phyloP scores from a whole-genome alignment of 2,113 vertebrate genomes.

The Anoura caudifer region DNA sequence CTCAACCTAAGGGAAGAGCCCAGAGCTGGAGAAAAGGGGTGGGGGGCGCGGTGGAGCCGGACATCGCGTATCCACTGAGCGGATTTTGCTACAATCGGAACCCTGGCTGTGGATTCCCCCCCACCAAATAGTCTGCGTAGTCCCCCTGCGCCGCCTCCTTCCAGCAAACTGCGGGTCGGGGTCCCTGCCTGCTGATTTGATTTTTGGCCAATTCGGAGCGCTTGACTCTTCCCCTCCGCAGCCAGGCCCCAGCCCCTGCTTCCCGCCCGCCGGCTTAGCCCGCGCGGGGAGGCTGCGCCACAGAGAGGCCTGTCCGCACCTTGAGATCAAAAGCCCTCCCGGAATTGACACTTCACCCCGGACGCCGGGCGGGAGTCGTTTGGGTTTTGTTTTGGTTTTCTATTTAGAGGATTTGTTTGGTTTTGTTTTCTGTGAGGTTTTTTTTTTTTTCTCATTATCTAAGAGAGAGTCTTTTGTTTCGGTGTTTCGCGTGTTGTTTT shows the following conservation, averaged over 20 bases:
- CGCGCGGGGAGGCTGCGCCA: not conserved
- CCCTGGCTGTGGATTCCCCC: constrained; percentile 30
- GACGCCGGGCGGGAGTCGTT: not conserved
- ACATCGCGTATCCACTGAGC: constrained; percentile 48
- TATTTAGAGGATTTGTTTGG: constrained; percentile 51
- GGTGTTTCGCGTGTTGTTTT: not conserved
- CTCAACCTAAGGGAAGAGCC: constrained; percentile 47
- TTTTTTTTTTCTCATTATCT: constrained; percentile 2
- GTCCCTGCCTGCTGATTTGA: not conserved
- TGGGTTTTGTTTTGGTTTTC: not conserved
- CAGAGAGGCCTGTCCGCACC: constrained; percentile 41
- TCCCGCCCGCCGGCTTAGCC: constrained; percentile 25
- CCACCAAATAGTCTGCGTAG: constrained; percentile 31
- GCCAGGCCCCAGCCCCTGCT: not conserved
- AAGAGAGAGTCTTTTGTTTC: constrained; percentile 35
- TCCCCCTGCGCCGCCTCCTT: constrained; percentile 44
- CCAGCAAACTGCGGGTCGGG: not conserved
- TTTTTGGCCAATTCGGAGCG: constrained; percentile 18
- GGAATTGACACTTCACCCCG: constrained; percentile 63
- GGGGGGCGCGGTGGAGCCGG: constrained; percentile 38
- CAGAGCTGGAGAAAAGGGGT: constrained; percentile 17
- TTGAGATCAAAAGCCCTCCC: constrained; percentile 43
- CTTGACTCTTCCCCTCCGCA: not conserved
- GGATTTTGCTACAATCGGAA: constrained; percentile 67
- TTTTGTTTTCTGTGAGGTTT: constrained; percentile 43